Base-by-base conservation (phyloP, 2,113 vertebrate species). In the Carlito syrichta region DNA sequence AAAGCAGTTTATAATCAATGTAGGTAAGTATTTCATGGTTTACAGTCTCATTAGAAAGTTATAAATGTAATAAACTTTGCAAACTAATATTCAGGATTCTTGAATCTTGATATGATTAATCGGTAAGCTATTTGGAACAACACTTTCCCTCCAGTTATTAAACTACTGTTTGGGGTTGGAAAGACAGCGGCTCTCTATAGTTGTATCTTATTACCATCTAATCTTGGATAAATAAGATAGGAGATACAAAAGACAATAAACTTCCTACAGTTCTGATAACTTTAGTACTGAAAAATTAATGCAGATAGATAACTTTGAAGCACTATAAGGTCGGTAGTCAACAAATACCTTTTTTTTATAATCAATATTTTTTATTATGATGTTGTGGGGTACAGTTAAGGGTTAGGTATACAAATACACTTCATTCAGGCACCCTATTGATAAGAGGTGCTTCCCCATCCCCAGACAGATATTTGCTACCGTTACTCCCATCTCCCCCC, bases 91-190 rank as follows among this genome's bases (percentile, higher is more conserved):
- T 92, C 38, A 82, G 60, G 25, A 79, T 73, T 94, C 54, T 89
- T 50, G 8, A 83, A 56, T 94, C 30, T 63, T 86, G 27, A 23
- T 85, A 32, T 84, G 63, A 38, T 58, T 91, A 94, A 74, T 38
- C 78, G 54, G 78, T 62, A 93, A 89, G 40, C 19, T 45, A 43
- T 89, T 91, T 91, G 58, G 20, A 86, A 52, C 19, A 81, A 38
- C 16, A 56, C 27, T 93, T 96, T 96, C 83, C 45, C 38, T 95
- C 45, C 68, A 82, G 54, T 89, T 89, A 77, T 52, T 95, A 85
- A 60, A 69, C 63, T 71, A 52, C 38, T 74, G n/a, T 78, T 94
- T 8, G 35, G 35, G 14, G 82, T 40, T 60, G 58, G 54, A 96
- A 38, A 91, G 30, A 74, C 4, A 50, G 38, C 91, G 27, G 66